phyloP scores from a whole-genome alignment of 2,113 vertebrate species.

The Oncorhynchus masou region DNA sequence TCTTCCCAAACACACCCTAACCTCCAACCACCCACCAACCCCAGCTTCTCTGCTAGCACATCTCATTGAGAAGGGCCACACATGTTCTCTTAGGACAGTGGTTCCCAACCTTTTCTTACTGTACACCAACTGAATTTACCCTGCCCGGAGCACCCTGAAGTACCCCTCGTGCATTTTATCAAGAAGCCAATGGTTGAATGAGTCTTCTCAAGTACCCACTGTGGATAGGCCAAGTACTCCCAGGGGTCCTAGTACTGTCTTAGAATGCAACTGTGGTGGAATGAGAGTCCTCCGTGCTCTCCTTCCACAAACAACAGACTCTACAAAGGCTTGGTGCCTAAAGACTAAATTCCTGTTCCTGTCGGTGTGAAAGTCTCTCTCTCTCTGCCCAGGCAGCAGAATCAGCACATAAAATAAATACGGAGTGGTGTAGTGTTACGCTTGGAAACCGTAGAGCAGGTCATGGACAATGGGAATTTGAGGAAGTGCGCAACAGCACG shows the following conservation, averaged over 20 bases:
- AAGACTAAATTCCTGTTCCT: conserved; percentile 65
- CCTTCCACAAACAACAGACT: conserved; percentile 62
- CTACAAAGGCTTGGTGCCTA: conserved; percentile 58
- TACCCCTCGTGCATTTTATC: background rate
- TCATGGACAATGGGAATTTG: conserved; percentile 63
- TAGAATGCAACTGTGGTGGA: conserved; percentile 43
- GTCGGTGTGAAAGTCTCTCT: conserved; percentile 47
- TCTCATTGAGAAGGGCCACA: too few species aligned
- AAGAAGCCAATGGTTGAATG: too few species aligned
- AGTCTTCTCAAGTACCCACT: too few species aligned
- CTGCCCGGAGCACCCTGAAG: too few species aligned
- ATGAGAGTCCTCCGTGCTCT: conserved; percentile 34
- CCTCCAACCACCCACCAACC: background rate
- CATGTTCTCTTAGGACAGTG: too few species aligned
- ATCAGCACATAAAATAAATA: conserved; percentile 75
- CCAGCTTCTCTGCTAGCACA: too few species aligned
- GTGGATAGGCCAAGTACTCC: too few species aligned
- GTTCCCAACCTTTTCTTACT: too few species aligned
- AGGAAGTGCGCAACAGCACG: conserved; percentile 47
- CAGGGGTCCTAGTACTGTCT: background rate
- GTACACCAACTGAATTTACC: too few species aligned
- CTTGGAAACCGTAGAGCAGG: conserved; percentile 58
- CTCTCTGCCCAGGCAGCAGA: conserved; percentile 55
- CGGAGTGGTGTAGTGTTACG: conserved; percentile 59
- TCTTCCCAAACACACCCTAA: background rate